Evolutionary conservation across 2,797 vertebrate species (phyloP).

Genomic region (Knipowitschia caucasica): DNA sequence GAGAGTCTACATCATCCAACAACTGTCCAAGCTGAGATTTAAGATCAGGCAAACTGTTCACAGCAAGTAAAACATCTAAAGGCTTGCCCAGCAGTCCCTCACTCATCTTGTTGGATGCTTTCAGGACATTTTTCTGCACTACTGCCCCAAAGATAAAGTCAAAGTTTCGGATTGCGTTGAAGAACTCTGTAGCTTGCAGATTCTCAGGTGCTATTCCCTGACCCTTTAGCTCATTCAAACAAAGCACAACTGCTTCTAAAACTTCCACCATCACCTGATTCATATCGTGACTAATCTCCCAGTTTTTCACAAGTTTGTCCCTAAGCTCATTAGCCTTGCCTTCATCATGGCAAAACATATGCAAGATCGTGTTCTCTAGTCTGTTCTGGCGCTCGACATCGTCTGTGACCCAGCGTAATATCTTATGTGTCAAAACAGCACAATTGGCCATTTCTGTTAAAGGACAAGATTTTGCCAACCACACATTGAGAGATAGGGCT

Average conservation of each 20-base stretch:
- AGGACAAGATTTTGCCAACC: slow-evolving; percentile 72
- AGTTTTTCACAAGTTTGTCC: slow-evolving; percentile 70
- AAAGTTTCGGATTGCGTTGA: slow-evolving; percentile 66
- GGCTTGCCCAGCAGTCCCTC: slow-evolving; percentile 75
- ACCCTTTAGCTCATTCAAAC: slow-evolving; percentile 67
- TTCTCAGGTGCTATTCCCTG: slow-evolving; percentile 46
- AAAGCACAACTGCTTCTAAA: slow-evolving; percentile 66
- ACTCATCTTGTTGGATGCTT: slow-evolving; percentile 68
- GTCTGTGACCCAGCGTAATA: slow-evolving; percentile 74
- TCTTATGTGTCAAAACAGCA: slow-evolving; percentile 56
- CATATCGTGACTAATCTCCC: slow-evolving; percentile 77
- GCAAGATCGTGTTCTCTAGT: slow-evolving; percentile 71
- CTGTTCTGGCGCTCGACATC: slow-evolving; percentile 64
- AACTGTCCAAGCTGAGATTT: slow-evolving; percentile 61
- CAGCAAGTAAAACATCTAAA: slow-evolving; percentile 70
- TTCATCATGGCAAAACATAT: slow-evolving; percentile 66
- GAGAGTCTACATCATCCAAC: slow-evolving; percentile 58
- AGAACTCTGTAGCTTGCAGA: slow-evolving; percentile 63
- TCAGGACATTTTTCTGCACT: slow-evolving; percentile 71
- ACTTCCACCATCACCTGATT: slow-evolving; percentile 72
- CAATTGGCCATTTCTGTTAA: slow-evolving; percentile 50
- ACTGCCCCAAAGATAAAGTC: slow-evolving; percentile 76
- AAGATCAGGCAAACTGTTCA: slow-evolving; percentile 63
- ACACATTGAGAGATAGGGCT: slow-evolving; percentile 70
- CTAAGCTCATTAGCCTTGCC: slow-evolving; percentile 70